phyloP scores from a whole-genome alignment of 1,140 invertebrate genomes.

The Thaumatotibia leucotreta region DNA sequence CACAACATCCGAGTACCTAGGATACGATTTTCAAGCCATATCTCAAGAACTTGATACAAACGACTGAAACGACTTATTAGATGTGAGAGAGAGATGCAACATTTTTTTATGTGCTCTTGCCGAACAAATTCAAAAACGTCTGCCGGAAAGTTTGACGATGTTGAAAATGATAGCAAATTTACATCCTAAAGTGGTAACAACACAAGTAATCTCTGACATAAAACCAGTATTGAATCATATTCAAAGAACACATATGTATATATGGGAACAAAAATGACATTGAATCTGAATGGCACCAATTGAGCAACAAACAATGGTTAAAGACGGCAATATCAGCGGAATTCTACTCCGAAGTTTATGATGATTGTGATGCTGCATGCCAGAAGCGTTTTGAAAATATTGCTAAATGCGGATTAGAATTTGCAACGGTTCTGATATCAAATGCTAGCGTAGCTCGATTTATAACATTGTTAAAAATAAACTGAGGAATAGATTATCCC shows the following conservation, averaged over 20 bases:
- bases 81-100: conserved; percentile 33
- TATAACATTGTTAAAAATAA: conserved; percentile 34
- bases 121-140: conserved; percentile 35
- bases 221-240: conserved; percentile 25
- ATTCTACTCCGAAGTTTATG: conserved; percentile 38
- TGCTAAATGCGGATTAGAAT: conserved; percentile 34
- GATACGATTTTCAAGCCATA: conserved; percentile 28
- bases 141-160: conserved; percentile 37
- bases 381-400: conserved; percentile 38
- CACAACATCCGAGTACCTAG: conserved; percentile 34
- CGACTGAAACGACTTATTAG: conserved; percentile 21
- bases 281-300: too few relatives aligned
- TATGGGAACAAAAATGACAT: conserved; percentile 17
- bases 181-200: conserved; percentile 35
- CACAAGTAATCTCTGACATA: conserved; percentile 22
- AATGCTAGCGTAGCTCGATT: conserved; percentile 38
- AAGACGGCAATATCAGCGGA: too few relatives aligned
- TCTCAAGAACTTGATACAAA: conserved; percentile 16
- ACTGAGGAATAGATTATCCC: too few relatives aligned
- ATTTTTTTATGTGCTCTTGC: conserved; percentile 33
- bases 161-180: conserved; percentile 38
- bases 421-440: conserved; percentile 33
- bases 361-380: conserved; percentile 33
- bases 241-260: conserved; percentile 30
- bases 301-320: too few relatives aligned